Conservation (phyloP, 2,797 vertebrate species). For the Cryptoprocta ferox region DNA sequence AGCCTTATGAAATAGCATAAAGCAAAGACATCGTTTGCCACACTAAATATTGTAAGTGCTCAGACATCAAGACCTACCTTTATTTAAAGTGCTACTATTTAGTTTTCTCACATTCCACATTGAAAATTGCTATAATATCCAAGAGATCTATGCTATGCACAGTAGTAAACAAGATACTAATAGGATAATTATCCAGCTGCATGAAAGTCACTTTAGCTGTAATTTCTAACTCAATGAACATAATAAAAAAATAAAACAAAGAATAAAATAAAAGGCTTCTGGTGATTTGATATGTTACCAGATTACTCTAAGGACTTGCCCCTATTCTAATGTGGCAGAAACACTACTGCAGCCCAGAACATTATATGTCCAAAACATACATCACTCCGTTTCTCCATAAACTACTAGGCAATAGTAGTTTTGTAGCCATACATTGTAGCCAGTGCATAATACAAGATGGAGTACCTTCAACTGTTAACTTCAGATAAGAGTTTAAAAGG, state of each 20-base stretch:
- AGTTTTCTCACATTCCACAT: background rate
- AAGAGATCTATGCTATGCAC: background rate
- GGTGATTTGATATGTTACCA: background rate
- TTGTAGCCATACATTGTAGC: background rate
- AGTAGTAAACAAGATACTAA: background rate
- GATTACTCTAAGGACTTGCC: background rate
- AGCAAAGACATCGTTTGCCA: constrained; percentile 32
- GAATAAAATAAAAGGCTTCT: background rate
- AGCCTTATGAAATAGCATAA: constrained; percentile 17
- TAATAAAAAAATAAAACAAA: background rate
- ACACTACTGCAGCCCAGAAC: background rate
- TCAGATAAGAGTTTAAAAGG: background rate
- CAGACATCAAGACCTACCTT: background rate
- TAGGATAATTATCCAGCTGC: background rate
- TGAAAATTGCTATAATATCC: background rate
- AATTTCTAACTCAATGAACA: constrained; percentile 11
- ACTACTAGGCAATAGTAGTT: background rate
- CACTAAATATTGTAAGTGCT: background rate
- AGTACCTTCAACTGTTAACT: background rate
- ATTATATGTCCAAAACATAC: background rate
- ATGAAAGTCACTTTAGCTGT: background rate
- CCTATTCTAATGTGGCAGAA: background rate
- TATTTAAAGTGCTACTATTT: background rate
- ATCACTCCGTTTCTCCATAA: background rate
- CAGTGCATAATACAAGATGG: background rate